phyloP scores from a whole-genome alignment of 2,888 invertebrate species.

The Morpho achilles region DNA sequence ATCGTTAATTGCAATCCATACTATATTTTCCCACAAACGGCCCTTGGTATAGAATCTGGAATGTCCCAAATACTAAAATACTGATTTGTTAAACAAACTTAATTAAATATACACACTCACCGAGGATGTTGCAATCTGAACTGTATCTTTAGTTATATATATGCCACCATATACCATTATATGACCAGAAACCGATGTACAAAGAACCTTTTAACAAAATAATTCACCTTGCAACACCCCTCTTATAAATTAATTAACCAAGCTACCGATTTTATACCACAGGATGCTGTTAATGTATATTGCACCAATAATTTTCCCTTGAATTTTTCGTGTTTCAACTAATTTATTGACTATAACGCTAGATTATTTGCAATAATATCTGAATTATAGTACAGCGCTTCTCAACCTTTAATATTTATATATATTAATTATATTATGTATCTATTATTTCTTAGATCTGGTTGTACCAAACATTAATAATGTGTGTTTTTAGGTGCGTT shows the following conservation, averaged over 20 bases:
- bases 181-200: conserved; percentile 35
- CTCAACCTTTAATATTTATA: neutral
- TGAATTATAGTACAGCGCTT: conserved; percentile 4
- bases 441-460: no score
- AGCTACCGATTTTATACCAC: conserved; percentile 37
- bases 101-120: conserved; percentile 58
- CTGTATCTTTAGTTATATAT: conserved; percentile 24
- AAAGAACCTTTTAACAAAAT: conserved; percentile 20
- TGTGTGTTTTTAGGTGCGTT: no score
- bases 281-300: conserved; percentile 55
- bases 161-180: conserved; percentile 4
- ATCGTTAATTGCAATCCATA: conserved; percentile 25
- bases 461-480: no score
- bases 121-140: conserved; percentile 56
- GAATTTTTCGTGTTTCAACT: conserved; percentile 47
- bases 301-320: conserved; percentile 55
- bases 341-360: conserved; percentile 45
- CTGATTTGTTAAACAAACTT: conserved; percentile 74
- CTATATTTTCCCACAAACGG: conserved; percentile 29
- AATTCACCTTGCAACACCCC: conserved; percentile 67
- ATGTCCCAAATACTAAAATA: conserved; percentile 78
- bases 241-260: conserved; percentile 37
- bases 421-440: no score
- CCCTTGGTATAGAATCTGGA: conserved; percentile 63
- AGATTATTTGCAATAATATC: conserved; percentile 41